Evolutionary conservation across 2,797 vertebrate species (phyloP), one percentile per base, ranked within the genome.

Genomic region (Synaphobranchus kaupii): DNA sequence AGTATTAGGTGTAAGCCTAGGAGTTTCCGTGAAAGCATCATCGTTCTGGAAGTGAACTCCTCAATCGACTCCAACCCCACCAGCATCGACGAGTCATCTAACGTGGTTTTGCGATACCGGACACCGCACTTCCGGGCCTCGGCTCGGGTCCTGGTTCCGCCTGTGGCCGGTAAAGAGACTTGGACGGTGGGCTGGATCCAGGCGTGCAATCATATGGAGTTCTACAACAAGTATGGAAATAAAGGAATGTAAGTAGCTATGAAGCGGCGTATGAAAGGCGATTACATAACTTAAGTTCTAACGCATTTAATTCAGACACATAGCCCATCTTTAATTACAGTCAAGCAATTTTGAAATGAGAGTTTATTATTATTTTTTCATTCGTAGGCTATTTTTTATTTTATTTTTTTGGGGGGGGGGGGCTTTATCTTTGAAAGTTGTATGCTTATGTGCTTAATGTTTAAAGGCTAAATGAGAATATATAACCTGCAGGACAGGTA

Each of bases 121-220:
- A 99, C 99, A 13, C 99, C 99, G 31, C 98, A 99, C 91, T 99
- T 99, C 94, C 95, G 98, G 88, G 98, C 98, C 80, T 96, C 95
- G 0, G 99, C 99, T 1, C 97, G 97, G 47, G 96, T 99, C 48
- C 86, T 98, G 92, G 97, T 99, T 93, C 98, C 98, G 0, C 97
- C 98, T 9, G 94, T 99, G 31, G 93, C 97, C 92, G 95, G 93
- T 80, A 97, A 97, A 88, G 98, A 99, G 95, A 99, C 97, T 9
- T 99, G 99, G 99, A 97, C 97, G 12, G 97, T 99, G 66, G 99
- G 99, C 85, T 99, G 98, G 98, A 99, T 99, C 76, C 99, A 99
- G 94, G 98, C 98, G 0, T 99, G 99, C 92, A 99, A 98, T 94
- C 98, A 99, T 95, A 99, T 99, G 99, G 97, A 99, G 94, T 99